Evolutionary conservation across 2,797 vertebrate genomes (phyloP), one percentile per base, ranked within the genome.

Genomic region (Macrochelys suwanniensis): DNA sequence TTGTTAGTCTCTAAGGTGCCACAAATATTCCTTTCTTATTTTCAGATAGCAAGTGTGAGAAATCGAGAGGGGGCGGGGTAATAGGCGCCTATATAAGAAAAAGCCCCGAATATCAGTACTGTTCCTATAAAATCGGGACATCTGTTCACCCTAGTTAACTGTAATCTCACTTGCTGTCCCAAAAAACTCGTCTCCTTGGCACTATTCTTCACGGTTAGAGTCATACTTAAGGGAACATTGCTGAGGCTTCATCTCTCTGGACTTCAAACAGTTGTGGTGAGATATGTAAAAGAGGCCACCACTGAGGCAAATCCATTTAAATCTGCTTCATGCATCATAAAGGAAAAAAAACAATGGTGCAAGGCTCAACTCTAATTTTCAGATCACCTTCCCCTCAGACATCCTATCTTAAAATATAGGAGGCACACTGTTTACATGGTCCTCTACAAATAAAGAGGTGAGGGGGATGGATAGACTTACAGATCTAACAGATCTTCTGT

Each of bases 141-240:
- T 53, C 51, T 8, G 51, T 7, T 53, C 51, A 53, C 17, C 51
- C 17, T 53, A 53, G 1, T 47, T 2, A 47, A 45, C 61, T 50
- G 59, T 65, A 0, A 88, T 13, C 1, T 7, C 0, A 1, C 1
- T 0, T 0, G 31, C 26, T 47, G 81, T 76, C 71, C 84, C 82
- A 15, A 26, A 95, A 1, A 23, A 2, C 51, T 77, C 61, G 42
- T 85, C 50, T 65, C 87, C 88, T 83, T 47, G 31, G 6, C 68
- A 86, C 82, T 81, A 49, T 17, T 93, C 88, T 86, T 89, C 82
- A 80, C 33, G 76, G 80, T 85, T 71, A 84, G 80, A 26, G 65
- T 89, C 0, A 1, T 21, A 68, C 54, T 87, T 84, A n/a, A 86
- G 84, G 15, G 82, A 42, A 0, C 76, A 33, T 89, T 84, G 74